Conservation (phyloP, 2,888 invertebrate species). For the Phortica magna region DNA sequence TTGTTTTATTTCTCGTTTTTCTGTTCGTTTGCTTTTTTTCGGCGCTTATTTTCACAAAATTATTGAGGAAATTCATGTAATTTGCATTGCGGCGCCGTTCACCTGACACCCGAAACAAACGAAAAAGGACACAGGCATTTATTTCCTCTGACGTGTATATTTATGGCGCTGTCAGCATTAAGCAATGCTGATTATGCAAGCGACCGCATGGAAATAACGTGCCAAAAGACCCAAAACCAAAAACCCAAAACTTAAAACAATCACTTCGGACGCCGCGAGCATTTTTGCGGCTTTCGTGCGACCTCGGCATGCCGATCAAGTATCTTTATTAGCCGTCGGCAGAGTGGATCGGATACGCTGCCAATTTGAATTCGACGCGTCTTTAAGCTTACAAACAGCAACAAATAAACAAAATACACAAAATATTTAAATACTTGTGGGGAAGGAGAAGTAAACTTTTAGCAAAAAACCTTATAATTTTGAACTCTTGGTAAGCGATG, state of each 20-base stretch:
- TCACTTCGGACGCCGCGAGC: background rate
- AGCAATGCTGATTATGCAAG: slow-evolving; percentile 27
- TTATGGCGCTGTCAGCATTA: slow-evolving; percentile 29
- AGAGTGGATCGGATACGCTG: background rate
- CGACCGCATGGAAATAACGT: background rate
- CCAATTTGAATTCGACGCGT: no score
- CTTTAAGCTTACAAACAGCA: no score
- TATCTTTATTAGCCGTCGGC: background rate
- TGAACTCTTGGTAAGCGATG: no score
- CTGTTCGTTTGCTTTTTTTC: slow-evolving; percentile 30
- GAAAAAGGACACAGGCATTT: slow-evolving; percentile 36
- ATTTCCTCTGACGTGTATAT: slow-evolving; percentile 8
- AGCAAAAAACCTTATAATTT: no score
- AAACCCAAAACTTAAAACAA: background rate
- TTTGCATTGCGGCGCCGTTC: slow-evolving; percentile 50
- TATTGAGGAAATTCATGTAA: slow-evolving; percentile 66
- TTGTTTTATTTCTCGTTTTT: slow-evolving; percentile 16
- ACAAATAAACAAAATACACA: no score
- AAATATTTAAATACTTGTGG: no score
- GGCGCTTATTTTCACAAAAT: slow-evolving; percentile 45
- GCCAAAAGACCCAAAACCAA: background rate
- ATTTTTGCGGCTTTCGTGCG: background rate
- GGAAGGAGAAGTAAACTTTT: no score
- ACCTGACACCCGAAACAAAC: slow-evolving; percentile 41
- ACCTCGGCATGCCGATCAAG: slow-evolving; percentile 1